Conservation (phyloP, 1,140 invertebrate genomes). For the Spodoptera litura region DNA sequence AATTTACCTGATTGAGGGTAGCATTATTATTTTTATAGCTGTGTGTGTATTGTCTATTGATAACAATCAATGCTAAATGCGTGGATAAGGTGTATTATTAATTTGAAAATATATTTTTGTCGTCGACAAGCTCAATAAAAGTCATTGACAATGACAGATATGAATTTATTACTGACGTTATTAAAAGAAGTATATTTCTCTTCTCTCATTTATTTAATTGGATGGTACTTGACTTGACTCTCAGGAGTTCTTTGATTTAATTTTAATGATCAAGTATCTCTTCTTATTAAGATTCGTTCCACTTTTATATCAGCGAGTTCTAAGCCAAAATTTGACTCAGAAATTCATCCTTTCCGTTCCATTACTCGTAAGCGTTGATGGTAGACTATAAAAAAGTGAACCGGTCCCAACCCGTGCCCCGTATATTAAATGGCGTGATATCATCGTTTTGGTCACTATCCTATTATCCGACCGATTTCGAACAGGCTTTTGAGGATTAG, state of each 20-base stretch:
- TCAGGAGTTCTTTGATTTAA: background rate
- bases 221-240: background rate
- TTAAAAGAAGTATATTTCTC: constrained; percentile 12
- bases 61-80: background rate
- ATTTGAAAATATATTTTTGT: background rate
- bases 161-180: constrained; percentile 11
- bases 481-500: background rate
- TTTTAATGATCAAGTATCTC: background rate
- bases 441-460: constrained; percentile 45
- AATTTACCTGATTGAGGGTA: too few relatives aligned
- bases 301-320: background rate
- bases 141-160: background rate
- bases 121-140: background rate
- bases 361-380: background rate
- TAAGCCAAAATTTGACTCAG: background rate
- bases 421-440: constrained; percentile 38
- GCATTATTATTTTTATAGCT: too few relatives aligned
- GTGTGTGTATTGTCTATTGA: background rate
- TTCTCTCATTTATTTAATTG: background rate
- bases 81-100: background rate
- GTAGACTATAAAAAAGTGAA: constrained; percentile 10
- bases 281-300: too few relatives aligned
- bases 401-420: constrained; percentile 26
- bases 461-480: constrained; percentile 13
- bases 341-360: constrained; percentile 6